Percentiles rank a stretch among this genome's conserved stretches.
These are phyloP conservation scores for Caretta caretta DNA, from an alignment of 2,113 vertebrate genomes.

Conservation along the genomic window DNA sequence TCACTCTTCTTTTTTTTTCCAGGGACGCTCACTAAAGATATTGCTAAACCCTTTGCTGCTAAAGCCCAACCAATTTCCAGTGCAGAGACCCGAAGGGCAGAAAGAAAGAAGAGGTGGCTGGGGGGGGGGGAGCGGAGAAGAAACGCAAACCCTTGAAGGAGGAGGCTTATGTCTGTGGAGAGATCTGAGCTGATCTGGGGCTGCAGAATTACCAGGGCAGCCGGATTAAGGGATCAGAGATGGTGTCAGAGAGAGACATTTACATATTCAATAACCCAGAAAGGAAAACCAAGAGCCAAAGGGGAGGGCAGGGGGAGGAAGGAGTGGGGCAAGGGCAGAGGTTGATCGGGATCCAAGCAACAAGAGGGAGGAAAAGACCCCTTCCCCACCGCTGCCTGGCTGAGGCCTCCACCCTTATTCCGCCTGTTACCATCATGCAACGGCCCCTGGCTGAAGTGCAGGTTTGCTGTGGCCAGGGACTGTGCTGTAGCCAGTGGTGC, in stretches of 20 bases:
- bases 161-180: constrained; percentile 64
- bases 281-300: constrained; percentile 55
- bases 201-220: constrained; percentile 74
- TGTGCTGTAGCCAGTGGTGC: constrained; percentile 42
- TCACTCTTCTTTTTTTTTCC: constrained; percentile 25
- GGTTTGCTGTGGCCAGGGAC: not conserved
- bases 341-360: not conserved
- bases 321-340: not conserved
- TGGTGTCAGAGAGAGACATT: constrained; percentile 69
- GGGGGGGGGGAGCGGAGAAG: not conserved
- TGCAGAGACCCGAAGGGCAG: constrained; percentile 55
- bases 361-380: not conserved
- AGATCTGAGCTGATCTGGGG: constrained; percentile 74
- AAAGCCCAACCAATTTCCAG: constrained; percentile 71
- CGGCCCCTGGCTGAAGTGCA: not conserved
- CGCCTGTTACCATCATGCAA: not conserved
- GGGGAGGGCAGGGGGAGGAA: not conserved
- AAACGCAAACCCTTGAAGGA: constrained; percentile 57
- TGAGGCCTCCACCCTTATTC: constrained; percentile 6
- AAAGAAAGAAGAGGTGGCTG: constrained; percentile 61
- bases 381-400: not conserved
- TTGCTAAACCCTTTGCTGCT: not conserved
- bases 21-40: constrained; percentile 57
- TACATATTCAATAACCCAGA: constrained; percentile 71
- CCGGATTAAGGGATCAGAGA: constrained; percentile 77